A percentile compares a stretch with the other conserved stretches of the same genome.
Evolutionary conservation across 2,888 invertebrate species (phyloP).

Genomic region (Sminthurides aquaticus): DNA sequence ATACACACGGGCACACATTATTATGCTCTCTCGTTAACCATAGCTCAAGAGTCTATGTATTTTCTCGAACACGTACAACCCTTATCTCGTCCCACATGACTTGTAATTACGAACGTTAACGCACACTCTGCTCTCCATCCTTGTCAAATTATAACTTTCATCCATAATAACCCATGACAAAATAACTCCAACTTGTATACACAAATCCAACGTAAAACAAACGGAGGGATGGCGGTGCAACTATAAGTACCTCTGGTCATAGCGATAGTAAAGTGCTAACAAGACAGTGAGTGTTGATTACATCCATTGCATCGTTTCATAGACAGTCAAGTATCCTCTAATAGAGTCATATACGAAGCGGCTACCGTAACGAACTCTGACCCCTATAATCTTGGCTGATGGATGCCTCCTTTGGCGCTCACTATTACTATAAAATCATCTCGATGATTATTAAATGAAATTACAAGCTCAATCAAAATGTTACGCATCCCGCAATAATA

Average conservation of each 20-base stretch:
- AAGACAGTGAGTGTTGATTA: no score
- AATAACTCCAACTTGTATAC: neutral
- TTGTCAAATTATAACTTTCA: conserved; percentile 5
- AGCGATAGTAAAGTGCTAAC: neutral
- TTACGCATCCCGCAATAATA: no score
- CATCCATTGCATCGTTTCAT: neutral
- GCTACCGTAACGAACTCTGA: conserved; percentile 1
- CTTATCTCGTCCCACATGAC: neutral
- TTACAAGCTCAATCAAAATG: no score
- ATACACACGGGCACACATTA: no score
- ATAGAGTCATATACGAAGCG: neutral
- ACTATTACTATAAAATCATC: neutral
- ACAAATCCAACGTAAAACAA: neutral
- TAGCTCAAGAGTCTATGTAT: neutral
- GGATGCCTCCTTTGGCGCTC: no score
- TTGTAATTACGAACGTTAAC: neutral
- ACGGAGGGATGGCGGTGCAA: neutral
- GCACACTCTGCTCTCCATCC: neutral
- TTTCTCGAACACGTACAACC: neutral
- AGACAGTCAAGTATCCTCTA: neutral
- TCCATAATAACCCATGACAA: neutral
- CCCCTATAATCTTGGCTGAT: neutral
- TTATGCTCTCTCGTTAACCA: neutral
- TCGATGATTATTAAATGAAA: neutral
- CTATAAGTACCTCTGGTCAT: neutral